Conservation (phyloP, 1,140 invertebrate genomes). For the Drosophila fuyamai region DNA sequence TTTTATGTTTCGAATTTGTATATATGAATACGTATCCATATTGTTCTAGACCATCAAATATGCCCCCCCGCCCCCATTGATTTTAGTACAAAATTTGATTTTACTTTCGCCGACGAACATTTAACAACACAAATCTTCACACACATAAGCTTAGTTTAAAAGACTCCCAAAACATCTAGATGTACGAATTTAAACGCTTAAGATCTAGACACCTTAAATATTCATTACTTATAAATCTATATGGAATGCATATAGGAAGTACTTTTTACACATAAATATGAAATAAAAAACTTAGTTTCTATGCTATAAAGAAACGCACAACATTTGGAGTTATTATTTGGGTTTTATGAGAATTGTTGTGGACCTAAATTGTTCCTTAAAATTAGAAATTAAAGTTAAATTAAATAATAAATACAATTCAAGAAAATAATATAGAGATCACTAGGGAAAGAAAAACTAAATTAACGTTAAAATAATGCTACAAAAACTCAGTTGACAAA, state of each 20-base stretch:
- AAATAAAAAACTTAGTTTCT: constrained; percentile 43
- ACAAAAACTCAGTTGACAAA: too few relatives aligned
- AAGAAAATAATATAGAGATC: too few relatives aligned
- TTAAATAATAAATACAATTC: too few relatives aligned
- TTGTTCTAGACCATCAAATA: constrained; percentile 1
- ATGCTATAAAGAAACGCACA: constrained; percentile 39
- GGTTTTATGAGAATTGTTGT: not conserved
- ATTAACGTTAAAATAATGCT: too few relatives aligned
- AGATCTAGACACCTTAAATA: constrained; percentile 30
- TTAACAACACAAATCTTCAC: not conserved
- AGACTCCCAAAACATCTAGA: constrained; percentile 10
- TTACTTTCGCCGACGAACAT: constrained; percentile 14
- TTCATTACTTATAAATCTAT: constrained; percentile 18
- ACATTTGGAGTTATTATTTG: not conserved
- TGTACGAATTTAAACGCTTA: constrained; percentile 36
- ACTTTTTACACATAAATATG: constrained; percentile 34
- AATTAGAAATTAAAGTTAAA: too few relatives aligned
- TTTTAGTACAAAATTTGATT: constrained; percentile 71
- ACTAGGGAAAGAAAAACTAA: too few relatives aligned
- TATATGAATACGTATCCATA: constrained; percentile 54
- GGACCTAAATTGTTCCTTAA: too few relatives aligned
- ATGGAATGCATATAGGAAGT: constrained; percentile 27
- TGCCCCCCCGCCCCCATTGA: constrained; percentile 19
- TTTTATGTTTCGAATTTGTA: constrained; percentile 54
- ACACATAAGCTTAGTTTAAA: constrained; percentile 18